Evolutionary conservation across 2,113 vertebrate genomes (phyloP).

Genomic region (Carassius auratus): DNA sequence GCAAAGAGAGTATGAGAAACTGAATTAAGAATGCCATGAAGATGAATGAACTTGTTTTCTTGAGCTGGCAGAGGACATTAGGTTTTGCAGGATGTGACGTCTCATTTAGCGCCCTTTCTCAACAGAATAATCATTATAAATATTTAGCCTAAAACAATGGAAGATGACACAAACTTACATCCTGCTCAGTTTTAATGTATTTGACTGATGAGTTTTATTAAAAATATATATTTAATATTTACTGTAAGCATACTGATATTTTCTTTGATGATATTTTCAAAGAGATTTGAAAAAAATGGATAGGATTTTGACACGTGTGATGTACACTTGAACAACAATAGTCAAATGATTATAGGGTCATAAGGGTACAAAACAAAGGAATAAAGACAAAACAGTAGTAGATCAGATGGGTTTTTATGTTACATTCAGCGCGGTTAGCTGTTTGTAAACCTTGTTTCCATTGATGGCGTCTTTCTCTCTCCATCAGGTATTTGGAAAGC

Average conservation of each 20-base stretch:
- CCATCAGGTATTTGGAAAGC: slow-evolving; percentile 87
- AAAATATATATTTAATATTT: neutral
- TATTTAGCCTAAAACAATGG: neutral
- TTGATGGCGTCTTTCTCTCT: neutral
- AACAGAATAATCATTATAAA: neutral
- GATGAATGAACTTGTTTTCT: neutral
- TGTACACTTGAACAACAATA: no score
- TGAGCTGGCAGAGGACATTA: neutral
- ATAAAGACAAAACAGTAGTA: neutral
- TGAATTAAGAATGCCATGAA: neutral
- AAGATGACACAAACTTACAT: neutral
- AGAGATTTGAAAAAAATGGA: neutral
- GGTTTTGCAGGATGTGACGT: neutral
- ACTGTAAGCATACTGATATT: neutral
- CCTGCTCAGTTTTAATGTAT: neutral
- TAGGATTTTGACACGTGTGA: neutral
- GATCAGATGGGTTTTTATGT: neutral
- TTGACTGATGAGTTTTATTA: neutral
- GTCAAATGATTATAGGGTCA: neutral
- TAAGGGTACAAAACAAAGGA: neutral
- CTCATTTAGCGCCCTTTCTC: neutral
- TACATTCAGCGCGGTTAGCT: no score
- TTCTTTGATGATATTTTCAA: neutral
- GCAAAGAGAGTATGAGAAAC: neutral
- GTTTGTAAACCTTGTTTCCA: no score